These are phyloP conservation scores for Myopa testacea DNA, from an alignment of 2,888 invertebrate genomes.

Conservation along the genomic window DNA sequence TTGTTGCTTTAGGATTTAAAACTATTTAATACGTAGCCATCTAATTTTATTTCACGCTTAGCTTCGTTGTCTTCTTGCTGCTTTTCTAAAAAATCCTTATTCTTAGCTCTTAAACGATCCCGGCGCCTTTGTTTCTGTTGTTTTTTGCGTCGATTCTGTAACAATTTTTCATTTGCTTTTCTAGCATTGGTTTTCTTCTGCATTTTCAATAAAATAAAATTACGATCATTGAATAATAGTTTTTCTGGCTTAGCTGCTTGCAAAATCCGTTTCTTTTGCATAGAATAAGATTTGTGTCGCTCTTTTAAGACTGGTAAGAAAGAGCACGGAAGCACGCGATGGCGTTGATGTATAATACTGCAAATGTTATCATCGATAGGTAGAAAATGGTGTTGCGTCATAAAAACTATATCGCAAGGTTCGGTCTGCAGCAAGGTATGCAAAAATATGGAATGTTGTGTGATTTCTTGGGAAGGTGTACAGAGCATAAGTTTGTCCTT, in stretches of 20 bases:
- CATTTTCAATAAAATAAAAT: neutral
- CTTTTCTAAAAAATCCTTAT: neutral
- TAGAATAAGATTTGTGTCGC: neutral
- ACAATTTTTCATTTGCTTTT: neutral
- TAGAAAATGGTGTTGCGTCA: conserved; percentile 51
- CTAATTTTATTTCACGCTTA: too few species aligned
- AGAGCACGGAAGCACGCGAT: conserved; percentile 55
- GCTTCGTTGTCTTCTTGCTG: too few species aligned
- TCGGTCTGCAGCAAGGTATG: conserved; percentile 49
- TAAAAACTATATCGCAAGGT: conserved; percentile 55
- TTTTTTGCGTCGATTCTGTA: neutral
- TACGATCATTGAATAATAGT: conserved; percentile 11
- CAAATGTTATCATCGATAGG: conserved; percentile 56
- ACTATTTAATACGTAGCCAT: too few species aligned
- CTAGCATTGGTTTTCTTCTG: neutral
- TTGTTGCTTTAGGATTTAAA: too few species aligned
- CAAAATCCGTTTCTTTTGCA: neutral
- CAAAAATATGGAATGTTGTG: conserved; percentile 52
- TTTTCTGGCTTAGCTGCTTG: too few species aligned
- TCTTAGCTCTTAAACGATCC: neutral
- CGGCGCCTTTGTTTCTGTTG: too few species aligned
- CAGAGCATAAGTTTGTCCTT: conserved; percentile 59
- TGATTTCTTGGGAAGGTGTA: conserved; percentile 47
- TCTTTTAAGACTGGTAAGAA: conserved; percentile 49
- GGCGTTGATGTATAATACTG: conserved; percentile 54